Evolutionary conservation across 1,140 invertebrate genomes (phyloP), one percentile per base, ranked within the genome.

Genomic region (Notospermus geniculatus): DNA sequence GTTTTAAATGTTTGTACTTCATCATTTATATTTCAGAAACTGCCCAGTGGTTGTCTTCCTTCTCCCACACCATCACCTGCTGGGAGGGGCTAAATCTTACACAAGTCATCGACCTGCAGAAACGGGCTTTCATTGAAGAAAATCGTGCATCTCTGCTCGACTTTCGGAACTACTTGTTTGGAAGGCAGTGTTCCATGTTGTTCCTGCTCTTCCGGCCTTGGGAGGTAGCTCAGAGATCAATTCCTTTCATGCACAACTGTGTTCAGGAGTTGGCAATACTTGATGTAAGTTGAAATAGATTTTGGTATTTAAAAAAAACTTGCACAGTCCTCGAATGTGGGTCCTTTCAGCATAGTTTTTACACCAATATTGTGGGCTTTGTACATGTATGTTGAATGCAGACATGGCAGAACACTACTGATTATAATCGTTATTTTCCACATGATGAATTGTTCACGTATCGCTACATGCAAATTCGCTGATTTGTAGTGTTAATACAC

Each of bases 131-230:
- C 46, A 88, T 95, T 25, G 80, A 83, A 55, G 85, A 87, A 50
- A 88, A 87, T 66, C 86, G 87, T 71, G 86, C 88, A 25, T 90
- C 66, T 2, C 81, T 97, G 45, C 81, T 98, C 68, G 92, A 97
- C 77, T 90, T 98, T 70, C 86, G 95, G 62, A 95, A 92, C 80
- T 97, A 97, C 83, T 84, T 98, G 61, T 97, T 96, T 80, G 89
- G 92, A 68, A 86, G 94, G 69, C 95, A 98, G 83, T 91, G 92
- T 81, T 87, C 91, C 66, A 87, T 95, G 84, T 84, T 96, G 67
- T 81, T 94, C 64, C 82, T 89, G 65, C 85, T 88, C 54, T 87
- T 86, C 67, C 89, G 90, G 80, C 87, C 90, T 62, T 90, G 88
- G 86, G 91, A 93, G 85, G 87, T 95, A 67, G 91, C 92, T 5